Conservation (phyloP, 2,888 invertebrate genomes). For the Ceramica pisi region DNA sequence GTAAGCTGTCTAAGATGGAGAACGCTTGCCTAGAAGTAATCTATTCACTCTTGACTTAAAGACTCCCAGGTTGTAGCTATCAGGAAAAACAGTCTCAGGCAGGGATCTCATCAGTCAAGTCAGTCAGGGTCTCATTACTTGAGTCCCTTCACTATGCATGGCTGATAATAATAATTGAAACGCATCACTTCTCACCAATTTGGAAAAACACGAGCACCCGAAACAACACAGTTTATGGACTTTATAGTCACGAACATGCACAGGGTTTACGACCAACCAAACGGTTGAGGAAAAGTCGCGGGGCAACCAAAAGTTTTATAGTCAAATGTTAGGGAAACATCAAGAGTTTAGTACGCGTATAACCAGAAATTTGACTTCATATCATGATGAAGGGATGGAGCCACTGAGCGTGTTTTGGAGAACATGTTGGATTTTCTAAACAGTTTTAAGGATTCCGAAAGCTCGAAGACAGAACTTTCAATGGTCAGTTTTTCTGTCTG, state of each 20-base stretch:
- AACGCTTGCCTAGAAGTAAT: too few species aligned
- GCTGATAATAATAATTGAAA: not conserved
- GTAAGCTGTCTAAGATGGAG: too few species aligned
- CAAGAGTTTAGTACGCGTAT: slow-evolving; percentile 15
- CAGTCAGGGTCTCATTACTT: too few species aligned
- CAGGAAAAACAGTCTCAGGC: too few species aligned
- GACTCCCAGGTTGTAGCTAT: too few species aligned
- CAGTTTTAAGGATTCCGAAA: too few species aligned
- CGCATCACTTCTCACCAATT: not conserved
- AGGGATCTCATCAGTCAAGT: too few species aligned
- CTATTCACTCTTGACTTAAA: too few species aligned
- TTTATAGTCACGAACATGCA: slow-evolving; percentile 28
- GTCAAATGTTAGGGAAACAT: slow-evolving; percentile 17
- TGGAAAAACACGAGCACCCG: not conserved
- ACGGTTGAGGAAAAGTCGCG: slow-evolving; percentile 39
- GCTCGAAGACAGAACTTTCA: too few species aligned
- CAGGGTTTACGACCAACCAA: slow-evolving; percentile 44
- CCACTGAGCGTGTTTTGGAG: too few species aligned
- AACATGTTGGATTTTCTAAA: not conserved
- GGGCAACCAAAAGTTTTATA: slow-evolving; percentile 28
- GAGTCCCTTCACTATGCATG: not conserved
- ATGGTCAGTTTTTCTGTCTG: too few species aligned
- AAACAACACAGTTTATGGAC: slow-evolving; percentile 23
- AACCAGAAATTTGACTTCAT: not conserved
- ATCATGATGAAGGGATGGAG: not conserved